Base-by-base conservation (phyloP, 1,140 invertebrate species). In the Chlorops oryzae region DNA sequence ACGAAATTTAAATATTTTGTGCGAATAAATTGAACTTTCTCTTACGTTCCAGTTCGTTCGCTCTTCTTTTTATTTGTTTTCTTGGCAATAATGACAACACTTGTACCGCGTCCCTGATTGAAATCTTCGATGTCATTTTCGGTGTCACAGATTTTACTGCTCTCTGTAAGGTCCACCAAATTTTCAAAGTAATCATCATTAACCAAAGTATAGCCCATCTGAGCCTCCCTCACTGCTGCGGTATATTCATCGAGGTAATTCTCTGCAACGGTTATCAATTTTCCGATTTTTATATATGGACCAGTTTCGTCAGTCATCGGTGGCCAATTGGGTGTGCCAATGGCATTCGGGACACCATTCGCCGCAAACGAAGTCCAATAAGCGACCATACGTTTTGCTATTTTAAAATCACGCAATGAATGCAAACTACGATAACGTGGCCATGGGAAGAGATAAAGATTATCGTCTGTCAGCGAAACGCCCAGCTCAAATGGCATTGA, bases 371-470 rank as follows among this genome's bases (percentile, higher is more conserved):
- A 67, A 12, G 65, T 66, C 69, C 69, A 72, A 1, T 70, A 57
- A 3, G 55, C 48, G 2, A 68, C 58, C 64, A 72, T 60, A 10
- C 61, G 61, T 20, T 62, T 52, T 22, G 65, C 68, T 12, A 72
- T 46, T 56, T 66, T 70, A 13, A 67, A 43, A 35, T 72, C 69
- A 1, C 59, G 57, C 34, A 62, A 62, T 18, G 63, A 49, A 25
- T 70, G 63, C 1, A 68, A 38, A 17, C 53, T 22, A 5, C 56
- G 47, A 41, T 59, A 48, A 4, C 60, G 53, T 1, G 69, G 69
- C 69, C 69, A 71, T n/a, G 68, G 69, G 51, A 72, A 72, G n/a
- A 72, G 47, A 35, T 72, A 72, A n/a, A 72, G 57, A 47, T 71
- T 71, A 37, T 72, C 69, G 32, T 72, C 68, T 37, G 68, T 70